A percentile compares a stretch with the other conserved stretches of the same genome.
phyloP scores from a whole-genome alignment of 2,888 invertebrate genomes.

The Lumbricus terrestris region DNA sequence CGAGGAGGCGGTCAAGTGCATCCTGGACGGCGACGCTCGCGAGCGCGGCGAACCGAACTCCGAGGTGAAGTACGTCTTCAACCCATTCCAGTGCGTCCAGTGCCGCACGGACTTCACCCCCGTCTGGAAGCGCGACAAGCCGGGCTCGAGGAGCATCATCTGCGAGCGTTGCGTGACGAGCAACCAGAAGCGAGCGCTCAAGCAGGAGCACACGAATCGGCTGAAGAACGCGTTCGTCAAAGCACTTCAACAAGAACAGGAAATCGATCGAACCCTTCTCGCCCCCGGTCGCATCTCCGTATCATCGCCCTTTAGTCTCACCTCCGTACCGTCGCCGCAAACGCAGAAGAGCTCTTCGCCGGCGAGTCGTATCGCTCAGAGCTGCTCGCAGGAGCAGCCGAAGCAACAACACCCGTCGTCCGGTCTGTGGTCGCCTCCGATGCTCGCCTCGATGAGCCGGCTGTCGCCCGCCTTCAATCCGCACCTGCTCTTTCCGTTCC shows the following conservation, averaged over 20 bases:
- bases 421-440: not conserved
- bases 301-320: not conserved
- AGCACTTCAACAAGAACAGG: constrained; percentile 95
- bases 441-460: not conserved
- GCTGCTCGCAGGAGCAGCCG: constrained; percentile 6
- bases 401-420: not conserved
- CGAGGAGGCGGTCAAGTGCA: constrained; percentile 71
- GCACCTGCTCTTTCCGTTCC: constrained; percentile 47
- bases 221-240: constrained; percentile 98
- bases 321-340: not conserved
- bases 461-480: constrained; percentile 45
- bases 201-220: constrained; percentile 95
- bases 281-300: constrained; percentile 37
- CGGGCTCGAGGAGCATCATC: constrained; percentile 68
- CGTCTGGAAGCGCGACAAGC: constrained; percentile 96
- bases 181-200: constrained; percentile 95
- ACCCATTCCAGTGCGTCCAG: constrained; percentile 91
- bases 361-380: not conserved
- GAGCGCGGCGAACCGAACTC: constrained; percentile 39
- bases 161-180: constrained; percentile 97
- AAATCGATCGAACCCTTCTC: constrained; percentile 71
- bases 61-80: constrained; percentile 49
- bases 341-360: not conserved
- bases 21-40: constrained; percentile 68
- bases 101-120: constrained; percentile 98